These are phyloP conservation scores for Drosophila robusta DNA, from an alignment of 2,888 invertebrate genomes.

Conservation along the genomic window DNA sequence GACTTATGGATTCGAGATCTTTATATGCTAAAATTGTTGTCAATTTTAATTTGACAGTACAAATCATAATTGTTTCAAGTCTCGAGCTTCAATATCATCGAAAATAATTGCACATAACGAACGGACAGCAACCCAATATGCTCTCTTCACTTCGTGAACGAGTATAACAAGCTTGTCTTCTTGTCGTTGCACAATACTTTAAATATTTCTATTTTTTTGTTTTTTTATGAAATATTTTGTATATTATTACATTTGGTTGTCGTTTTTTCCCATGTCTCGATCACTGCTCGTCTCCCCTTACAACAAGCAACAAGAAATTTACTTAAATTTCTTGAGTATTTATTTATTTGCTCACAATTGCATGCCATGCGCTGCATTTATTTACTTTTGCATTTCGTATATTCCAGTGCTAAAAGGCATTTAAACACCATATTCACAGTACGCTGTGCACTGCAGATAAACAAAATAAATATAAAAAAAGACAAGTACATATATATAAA, in stretches of 20 bases:
- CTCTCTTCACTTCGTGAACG: too few species aligned
- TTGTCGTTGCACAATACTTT: conserved; percentile 28
- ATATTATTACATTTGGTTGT: not conserved
- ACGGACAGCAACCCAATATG: too few species aligned
- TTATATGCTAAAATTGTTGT: too few species aligned
- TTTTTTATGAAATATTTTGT: conserved; percentile 14
- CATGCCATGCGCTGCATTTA: conserved; percentile 8
- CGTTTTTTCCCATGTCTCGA: conserved; percentile 2
- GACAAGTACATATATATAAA: not conserved
- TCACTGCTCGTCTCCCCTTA: conserved; percentile 13
- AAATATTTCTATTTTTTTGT: not conserved
- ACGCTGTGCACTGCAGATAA: conserved; percentile 10
- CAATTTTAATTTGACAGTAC: too few species aligned
- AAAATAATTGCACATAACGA: too few species aligned
- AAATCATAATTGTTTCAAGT: too few species aligned
- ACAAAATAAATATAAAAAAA: not conserved
- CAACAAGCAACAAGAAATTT: conserved; percentile 7
- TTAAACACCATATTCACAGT: conserved; percentile 23
- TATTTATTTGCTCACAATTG: conserved; percentile 26
- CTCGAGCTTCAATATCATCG: too few species aligned
- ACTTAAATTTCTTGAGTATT: conserved; percentile 16
- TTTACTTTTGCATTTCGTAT: conserved; percentile 33
- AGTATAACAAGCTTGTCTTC: not conserved
- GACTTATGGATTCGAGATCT: too few species aligned
- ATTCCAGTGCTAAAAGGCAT: conserved; percentile 8